Evolutionary conservation across 2,888 invertebrate species (phyloP), one percentile per base, ranked within the genome.

Genomic region (Eupeodes luniger): DNA sequence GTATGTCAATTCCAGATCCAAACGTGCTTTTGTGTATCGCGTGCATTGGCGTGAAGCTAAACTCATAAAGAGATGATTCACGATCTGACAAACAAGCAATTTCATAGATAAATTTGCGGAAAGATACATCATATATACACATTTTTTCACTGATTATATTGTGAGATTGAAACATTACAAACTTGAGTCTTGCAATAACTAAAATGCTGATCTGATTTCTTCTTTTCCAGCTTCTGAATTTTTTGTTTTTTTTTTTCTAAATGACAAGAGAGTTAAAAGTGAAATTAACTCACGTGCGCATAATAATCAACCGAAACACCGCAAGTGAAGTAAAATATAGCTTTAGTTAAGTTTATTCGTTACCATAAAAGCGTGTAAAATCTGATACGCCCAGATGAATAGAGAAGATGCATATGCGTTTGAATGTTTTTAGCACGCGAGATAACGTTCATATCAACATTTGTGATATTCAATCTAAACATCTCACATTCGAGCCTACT

Each of bases 241-340:
- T 9, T 74, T 78, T 11, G 27, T 27, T 27, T 27, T 27, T 27
- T 27, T 19, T 27, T 27, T 27, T 27, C 2, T 27, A 27, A 59
- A 61, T 84, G 66, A 53, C 36, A 69, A 34, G 34, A 69, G 72
- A 84, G 80, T 51, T 55, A 84, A 87, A 88, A 88, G 87, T 88
- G 87, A 88, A 88, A 88, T 88, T 84, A 77, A 84, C 74, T 84
- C 87, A 88, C 87, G 84, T 81, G 87, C 79, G 44, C 12, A 36
- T 59, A 76, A 83, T 75, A 76, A 5, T 5, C 40, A 27, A 40
- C 40, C 36, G 79, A 19, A 19, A 0, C 79, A 76, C 75, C 81
- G 67, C 77, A 84, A 80, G 67, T 82, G 74, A 79, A 70, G 62
- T 62, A 80, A 84, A 67, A 77, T 77, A 81, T 78, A 70, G 59